phyloP scores from a whole-genome alignment of 2,888 invertebrate genomes.

The Zaprionus lineosus region DNA sequence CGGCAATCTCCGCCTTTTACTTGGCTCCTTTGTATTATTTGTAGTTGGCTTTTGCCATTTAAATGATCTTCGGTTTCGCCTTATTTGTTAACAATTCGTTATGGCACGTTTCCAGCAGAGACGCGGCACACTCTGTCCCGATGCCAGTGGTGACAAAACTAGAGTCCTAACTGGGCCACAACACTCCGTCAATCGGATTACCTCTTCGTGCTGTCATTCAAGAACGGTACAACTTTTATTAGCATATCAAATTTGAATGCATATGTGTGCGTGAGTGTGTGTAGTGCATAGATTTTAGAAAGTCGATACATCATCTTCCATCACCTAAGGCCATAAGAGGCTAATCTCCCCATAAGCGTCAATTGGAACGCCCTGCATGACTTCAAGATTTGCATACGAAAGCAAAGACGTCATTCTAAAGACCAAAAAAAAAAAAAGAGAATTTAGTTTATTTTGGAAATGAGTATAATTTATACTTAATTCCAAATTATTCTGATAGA shows the following conservation, averaged over 20 bases:
- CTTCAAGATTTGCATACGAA: no score
- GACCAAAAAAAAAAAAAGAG: no score
- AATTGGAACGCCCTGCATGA: no score
- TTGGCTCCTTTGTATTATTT: conserved; percentile 36
- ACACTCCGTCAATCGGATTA: conserved; percentile 23
- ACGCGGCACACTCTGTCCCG: conserved; percentile 33
- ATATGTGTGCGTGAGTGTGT: conserved; percentile 7
- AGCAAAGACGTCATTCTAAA: no score
- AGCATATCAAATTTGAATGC: conserved; percentile 32
- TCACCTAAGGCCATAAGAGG: conserved; percentile 1
- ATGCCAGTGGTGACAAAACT: conserved; percentile 19
- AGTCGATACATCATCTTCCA: conserved; percentile 31
- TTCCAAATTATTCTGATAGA: background rate
- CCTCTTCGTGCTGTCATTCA: conserved; percentile 23
- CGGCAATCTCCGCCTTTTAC: conserved; percentile 59
- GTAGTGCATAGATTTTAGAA: conserved; percentile 24
- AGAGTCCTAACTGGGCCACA: conserved; percentile 40
- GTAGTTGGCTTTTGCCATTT: conserved; percentile 57
- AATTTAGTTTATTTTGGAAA: no score
- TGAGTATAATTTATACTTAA: background rate
- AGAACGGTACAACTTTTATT: conserved; percentile 34
- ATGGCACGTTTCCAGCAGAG: conserved; percentile 56
- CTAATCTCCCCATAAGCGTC: no score
- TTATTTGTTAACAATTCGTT: conserved; percentile 68
- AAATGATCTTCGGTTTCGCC: conserved; percentile 47